Conservation (phyloP, 2,113 vertebrate genomes). For the Syngnathus typhle region DNA sequence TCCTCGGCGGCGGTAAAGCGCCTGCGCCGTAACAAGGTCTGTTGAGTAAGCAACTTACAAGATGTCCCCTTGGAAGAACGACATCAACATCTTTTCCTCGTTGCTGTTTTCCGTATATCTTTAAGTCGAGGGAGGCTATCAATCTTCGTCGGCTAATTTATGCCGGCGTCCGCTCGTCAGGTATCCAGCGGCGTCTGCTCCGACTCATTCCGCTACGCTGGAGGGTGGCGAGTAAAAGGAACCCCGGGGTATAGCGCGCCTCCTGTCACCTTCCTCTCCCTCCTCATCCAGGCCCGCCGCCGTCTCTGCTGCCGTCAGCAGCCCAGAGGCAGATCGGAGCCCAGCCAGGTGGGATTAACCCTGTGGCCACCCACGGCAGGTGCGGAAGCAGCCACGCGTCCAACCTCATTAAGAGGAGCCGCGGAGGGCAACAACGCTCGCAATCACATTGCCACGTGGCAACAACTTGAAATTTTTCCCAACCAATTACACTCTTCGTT, state of each 20-base stretch:
- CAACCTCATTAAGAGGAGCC: conserved; percentile 65
- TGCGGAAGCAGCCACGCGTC: conserved; percentile 63
- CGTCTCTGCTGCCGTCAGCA: conserved; percentile 69
- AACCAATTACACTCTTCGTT: too few relatives aligned
- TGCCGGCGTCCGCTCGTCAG: conserved; percentile 70
- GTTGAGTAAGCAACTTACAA: conserved; percentile 76
- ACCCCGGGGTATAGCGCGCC: conserved; percentile 64
- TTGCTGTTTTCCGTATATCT: conserved; percentile 7
- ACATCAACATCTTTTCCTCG: too few relatives aligned
- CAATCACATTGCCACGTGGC: too few relatives aligned
- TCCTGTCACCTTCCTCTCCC: conserved; percentile 67
- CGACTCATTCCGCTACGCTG: conserved; percentile 69
- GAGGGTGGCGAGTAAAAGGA: conserved; percentile 32
- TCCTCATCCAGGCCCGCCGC: conserved; percentile 29
- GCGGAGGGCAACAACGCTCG: conserved; percentile 54
- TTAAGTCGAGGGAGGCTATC: conserved; percentile 56
- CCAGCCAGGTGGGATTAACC: conserved; percentile 65
- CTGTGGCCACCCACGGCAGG: conserved; percentile 65
- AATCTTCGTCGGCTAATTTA: conserved; percentile 77
- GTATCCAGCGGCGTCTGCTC: conserved; percentile 68
- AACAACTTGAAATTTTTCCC: too few relatives aligned
- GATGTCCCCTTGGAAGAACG: conserved; percentile 26
- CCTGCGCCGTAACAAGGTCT: conserved; percentile 66
- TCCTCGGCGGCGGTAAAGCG: conserved; percentile 52
- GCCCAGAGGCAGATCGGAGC: conserved; percentile 57